These are phyloP conservation scores for Papilio elwesi DNA, from an alignment of 2,888 invertebrate genomes.

Conservation along the genomic window DNA sequence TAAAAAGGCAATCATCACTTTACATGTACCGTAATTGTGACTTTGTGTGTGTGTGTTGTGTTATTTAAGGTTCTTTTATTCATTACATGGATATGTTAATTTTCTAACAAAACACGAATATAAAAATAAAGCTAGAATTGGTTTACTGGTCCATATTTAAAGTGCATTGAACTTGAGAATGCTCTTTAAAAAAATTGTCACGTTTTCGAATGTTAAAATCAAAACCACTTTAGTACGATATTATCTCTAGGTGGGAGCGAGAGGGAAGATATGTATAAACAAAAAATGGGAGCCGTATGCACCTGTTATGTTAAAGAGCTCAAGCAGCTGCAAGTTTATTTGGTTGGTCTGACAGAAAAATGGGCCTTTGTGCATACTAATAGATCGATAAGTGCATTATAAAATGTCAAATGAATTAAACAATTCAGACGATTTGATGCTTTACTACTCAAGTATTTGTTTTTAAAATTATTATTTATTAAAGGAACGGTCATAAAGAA, in stretches of 20 bases:
- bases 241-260: constrained; percentile 22
- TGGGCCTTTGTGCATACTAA: constrained; percentile 11
- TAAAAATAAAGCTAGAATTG: constrained; percentile 1
- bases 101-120: background rate
- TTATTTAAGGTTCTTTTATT: background rate
- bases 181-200: constrained; percentile 1
- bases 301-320: constrained; percentile 62
- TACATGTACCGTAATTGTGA: no score
- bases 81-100: constrained; percentile 7
- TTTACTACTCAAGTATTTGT: no score
- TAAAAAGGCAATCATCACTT: no score
- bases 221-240: constrained; percentile 21
- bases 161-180: constrained; percentile 12
- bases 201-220: constrained; percentile 37
- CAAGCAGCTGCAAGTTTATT: constrained; percentile 65
- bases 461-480: no score
- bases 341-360: constrained; percentile 52
- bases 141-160: background rate
- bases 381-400: background rate
- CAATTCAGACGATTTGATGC: no score
- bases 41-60: no score
- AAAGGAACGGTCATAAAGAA: no score
- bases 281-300: constrained; percentile 62
- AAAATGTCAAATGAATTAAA: constrained; percentile 1
- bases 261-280: constrained; percentile 33